Evolutionary conservation across 2,113 vertebrate species (phyloP).

Genomic region (Chaenogobius annularis): DNA sequence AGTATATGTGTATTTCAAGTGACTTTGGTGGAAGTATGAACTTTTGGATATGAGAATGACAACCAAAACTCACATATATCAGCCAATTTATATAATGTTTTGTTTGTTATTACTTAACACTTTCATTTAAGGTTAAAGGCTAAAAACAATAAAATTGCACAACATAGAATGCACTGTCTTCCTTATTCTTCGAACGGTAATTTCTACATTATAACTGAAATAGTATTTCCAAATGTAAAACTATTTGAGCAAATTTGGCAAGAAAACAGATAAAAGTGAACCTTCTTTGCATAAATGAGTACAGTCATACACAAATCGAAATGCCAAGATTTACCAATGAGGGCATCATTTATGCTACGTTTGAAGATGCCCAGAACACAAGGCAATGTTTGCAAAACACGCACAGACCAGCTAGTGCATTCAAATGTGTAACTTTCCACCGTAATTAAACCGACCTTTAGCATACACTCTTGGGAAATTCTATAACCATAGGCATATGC

Average conservation of each 20-base stretch:
- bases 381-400: background rate
- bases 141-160: too few relatives aligned
- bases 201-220: background rate
- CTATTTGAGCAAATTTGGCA: background rate
- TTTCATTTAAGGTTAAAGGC: too few relatives aligned
- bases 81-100: too few relatives aligned
- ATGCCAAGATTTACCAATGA: background rate
- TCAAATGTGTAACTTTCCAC: background rate
- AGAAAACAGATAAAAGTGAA: background rate
- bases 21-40: too few relatives aligned
- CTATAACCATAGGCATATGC: background rate
- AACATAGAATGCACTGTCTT: background rate
- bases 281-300: background rate
- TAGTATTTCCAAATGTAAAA: background rate
- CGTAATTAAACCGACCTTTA: conserved; percentile 9
- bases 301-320: background rate
- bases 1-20: background rate
- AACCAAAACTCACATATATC: too few relatives aligned
- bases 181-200: background rate
- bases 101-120: too few relatives aligned
- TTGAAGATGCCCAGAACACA: background rate
- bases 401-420: background rate
- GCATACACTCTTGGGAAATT: background rate
- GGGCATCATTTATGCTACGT: background rate
- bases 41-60: too few relatives aligned